phyloP scores from a whole-genome alignment of 1,140 invertebrate genomes.

The Akabosia matsudoensis region DNA sequence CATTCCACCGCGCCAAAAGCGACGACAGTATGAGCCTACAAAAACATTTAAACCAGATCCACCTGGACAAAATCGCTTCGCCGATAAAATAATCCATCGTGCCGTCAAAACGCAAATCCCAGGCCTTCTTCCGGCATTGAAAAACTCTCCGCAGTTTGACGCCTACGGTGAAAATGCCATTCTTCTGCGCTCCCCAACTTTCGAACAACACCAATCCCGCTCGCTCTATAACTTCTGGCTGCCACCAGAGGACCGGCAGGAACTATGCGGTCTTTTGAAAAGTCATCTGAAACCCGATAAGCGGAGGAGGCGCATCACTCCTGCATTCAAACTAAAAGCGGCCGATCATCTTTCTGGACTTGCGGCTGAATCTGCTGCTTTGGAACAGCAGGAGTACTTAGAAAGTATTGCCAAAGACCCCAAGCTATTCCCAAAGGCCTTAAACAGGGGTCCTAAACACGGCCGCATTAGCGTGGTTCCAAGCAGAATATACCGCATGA shows the following conservation, averaged over 20 bases:
- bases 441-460: neutral
- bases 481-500: neutral
- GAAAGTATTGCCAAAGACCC: neutral
- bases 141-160: constrained; percentile 2
- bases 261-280: neutral
- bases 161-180: neutral
- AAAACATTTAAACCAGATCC: constrained; percentile 1
- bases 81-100: neutral
- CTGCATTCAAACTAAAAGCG: neutral
- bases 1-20: neutral
- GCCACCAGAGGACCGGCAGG: neutral
- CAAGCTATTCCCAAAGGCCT: neutral
- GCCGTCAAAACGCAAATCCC: neutral
- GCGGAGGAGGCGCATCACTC: neutral
- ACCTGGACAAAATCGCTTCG: neutral
- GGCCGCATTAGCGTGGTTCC: neutral
- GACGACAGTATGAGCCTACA: neutral
- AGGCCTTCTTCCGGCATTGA: neutral
- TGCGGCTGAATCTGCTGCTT: neutral
- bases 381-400: neutral
- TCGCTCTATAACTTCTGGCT: neutral
- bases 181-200: neutral
- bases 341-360: neutral
- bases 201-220: neutral
- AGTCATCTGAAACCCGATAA: neutral